phyloP scores from a whole-genome alignment of 2,113 vertebrate genomes.

The Antechinus stuartii region DNA sequence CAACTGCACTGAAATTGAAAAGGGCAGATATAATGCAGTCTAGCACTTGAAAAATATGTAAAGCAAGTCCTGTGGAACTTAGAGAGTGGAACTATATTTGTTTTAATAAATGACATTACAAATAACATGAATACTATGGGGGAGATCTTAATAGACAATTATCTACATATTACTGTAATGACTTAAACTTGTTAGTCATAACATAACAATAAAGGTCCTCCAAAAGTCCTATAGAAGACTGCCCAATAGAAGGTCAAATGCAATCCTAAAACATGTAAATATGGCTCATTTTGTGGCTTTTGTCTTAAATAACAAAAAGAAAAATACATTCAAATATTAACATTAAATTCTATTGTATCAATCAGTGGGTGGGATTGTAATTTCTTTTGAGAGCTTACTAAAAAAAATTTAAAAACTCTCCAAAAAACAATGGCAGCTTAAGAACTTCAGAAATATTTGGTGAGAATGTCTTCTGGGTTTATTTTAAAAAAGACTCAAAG shows the following conservation, averaged over 20 bases:
- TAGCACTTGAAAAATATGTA: not conserved
- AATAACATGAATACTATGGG: not conserved
- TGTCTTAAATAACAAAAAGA: not conserved
- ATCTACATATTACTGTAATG: not conserved
- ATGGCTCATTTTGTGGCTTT: not conserved
- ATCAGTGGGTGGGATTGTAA: not conserved
- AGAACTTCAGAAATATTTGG: not conserved
- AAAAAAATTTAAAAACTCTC: not conserved
- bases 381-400: not conserved
- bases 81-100: not conserved
- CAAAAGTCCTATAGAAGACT: not conserved
- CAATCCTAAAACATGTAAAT: not conserved
- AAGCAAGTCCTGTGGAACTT: not conserved
- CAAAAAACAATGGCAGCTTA: not conserved
- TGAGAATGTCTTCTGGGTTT: not conserved
- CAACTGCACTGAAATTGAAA: not conserved
- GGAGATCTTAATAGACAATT: not conserved
- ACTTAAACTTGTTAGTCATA: not conserved
- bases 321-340: not conserved
- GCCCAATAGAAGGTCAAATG: not conserved
- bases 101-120: not conserved
- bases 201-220: not conserved
- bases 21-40: not conserved
- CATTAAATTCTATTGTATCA: not conserved
- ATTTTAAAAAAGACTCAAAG: not conserved